Percentiles rank a stretch among this genome's conserved stretches.
Evolutionary conservation across 2,888 invertebrate genomes (phyloP).

Genomic region (Zonitis immaculata): DNA sequence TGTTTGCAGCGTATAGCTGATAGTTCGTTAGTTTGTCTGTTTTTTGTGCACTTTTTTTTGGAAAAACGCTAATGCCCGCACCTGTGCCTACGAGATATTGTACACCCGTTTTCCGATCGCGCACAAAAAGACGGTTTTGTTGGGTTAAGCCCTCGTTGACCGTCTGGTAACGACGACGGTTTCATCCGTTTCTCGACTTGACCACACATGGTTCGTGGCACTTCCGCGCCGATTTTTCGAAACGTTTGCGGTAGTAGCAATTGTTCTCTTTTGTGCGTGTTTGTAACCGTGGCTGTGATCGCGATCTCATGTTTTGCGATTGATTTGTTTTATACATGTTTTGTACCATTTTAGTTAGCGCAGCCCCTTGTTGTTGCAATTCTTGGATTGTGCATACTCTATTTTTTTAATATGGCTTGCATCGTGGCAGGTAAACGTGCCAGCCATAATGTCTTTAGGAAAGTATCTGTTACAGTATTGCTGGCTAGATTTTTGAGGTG

Average conservation of each 20-base stretch:
- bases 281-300: too few relatives aligned
- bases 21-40: not conserved
- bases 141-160: not conserved
- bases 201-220: too few relatives aligned
- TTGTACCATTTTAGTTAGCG: too few relatives aligned
- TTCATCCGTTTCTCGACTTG: too few relatives aligned
- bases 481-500: conserved; percentile 24
- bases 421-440: conserved; percentile 13
- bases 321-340: too few relatives aligned
- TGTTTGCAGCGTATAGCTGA: conserved; percentile 5
- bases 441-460: conserved; percentile 23
- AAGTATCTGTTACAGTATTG: conserved; percentile 14
- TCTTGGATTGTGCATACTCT: conserved; percentile 8
- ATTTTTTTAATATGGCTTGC: conserved; percentile 20
- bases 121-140: not conserved
- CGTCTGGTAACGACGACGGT: conserved; percentile 7
- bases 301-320: too few relatives aligned
- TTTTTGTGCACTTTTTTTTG: not conserved
- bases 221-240: too few relatives aligned
- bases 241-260: too few relatives aligned
- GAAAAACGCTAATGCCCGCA: not conserved
- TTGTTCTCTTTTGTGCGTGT: too few relatives aligned
- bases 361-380: too few relatives aligned
- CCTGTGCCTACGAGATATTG: not conserved
- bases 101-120: not conserved